These are phyloP conservation scores for Enteromius fasciolatus DNA, from an alignment of 2,797 vertebrate species.

Conservation along the genomic window DNA sequence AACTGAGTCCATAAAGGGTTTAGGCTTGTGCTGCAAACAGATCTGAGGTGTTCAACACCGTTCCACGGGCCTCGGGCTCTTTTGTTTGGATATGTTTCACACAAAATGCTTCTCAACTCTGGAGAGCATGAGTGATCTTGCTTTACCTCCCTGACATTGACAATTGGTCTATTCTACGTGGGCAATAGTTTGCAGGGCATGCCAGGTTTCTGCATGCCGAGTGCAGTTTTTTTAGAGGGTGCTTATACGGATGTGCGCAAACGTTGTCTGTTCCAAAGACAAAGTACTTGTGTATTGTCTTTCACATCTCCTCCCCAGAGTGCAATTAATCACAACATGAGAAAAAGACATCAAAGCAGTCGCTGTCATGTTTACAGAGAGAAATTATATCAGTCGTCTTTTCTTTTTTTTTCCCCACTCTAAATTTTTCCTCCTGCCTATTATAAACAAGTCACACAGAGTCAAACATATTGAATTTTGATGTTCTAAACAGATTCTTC, in stretches of 20 bases:
- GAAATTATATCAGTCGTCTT: slow-evolving; percentile 35
- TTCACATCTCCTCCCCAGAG: slow-evolving; percentile 38
- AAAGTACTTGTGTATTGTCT: slow-evolving; percentile 31
- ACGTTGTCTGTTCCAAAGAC: slow-evolving; percentile 14
- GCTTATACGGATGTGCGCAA: background rate
- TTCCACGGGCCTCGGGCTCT: slow-evolving; percentile 38
- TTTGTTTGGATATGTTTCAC: slow-evolving; percentile 56
- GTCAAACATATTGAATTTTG: slow-evolving; percentile 34
- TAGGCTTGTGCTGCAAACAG: slow-evolving; percentile 49
- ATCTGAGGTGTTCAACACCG: slow-evolving; percentile 51
- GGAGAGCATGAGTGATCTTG: slow-evolving; percentile 48
- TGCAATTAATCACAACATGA: slow-evolving; percentile 41
- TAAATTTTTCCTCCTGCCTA: slow-evolving; percentile 5
- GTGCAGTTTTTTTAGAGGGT: background rate
- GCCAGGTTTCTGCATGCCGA: slow-evolving; percentile 7
- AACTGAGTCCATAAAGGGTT: slow-evolving; percentile 59
- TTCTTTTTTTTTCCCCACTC: background rate
- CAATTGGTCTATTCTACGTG: slow-evolving; percentile 30
- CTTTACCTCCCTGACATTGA: slow-evolving; percentile 41
- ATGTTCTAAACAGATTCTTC: slow-evolving; percentile 34
- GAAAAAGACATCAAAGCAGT: slow-evolving; percentile 32
- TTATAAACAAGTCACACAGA: slow-evolving; percentile 22
- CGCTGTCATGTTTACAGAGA: slow-evolving; percentile 21
- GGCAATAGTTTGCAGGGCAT: slow-evolving; percentile 21
- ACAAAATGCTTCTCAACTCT: slow-evolving; percentile 43